phyloP scores from a whole-genome alignment of 1,140 invertebrate species.

The Drosophila nikananu region DNA sequence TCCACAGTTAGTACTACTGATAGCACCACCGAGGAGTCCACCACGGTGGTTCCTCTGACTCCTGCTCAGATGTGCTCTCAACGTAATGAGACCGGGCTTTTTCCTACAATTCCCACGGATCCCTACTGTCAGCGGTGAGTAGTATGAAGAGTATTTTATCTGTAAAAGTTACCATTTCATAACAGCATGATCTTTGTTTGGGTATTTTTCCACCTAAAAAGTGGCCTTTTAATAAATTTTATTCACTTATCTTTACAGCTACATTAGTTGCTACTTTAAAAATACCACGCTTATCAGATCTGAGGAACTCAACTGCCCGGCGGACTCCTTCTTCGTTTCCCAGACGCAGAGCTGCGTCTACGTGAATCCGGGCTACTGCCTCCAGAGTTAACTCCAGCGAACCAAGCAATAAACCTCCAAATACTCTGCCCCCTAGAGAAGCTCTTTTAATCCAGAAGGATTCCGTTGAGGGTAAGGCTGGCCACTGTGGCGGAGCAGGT shows the following conservation, averaged over 20 bases:
- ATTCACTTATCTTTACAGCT: constrained; percentile 61
- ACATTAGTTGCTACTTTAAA: constrained; percentile 64
- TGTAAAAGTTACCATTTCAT: no score
- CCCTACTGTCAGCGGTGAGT: constrained; percentile 68
- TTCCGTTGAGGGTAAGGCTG: constrained; percentile 54
- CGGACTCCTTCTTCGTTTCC: constrained; percentile 53
- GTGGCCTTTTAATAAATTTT: constrained; percentile 1
- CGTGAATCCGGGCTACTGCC: constrained; percentile 59
- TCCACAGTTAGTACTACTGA: constrained; percentile 9
- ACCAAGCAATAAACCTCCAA: constrained; percentile 28
- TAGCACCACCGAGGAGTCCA: constrained; percentile 4
- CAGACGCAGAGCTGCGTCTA: constrained; percentile 49
- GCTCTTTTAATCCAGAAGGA: constrained; percentile 36
- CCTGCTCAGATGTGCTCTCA: constrained; percentile 50
- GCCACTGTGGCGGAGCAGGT: constrained; percentile 47
- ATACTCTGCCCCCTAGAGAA: background rate
- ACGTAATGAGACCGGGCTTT: constrained; percentile 51
- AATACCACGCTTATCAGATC: constrained; percentile 39
- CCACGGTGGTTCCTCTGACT: constrained; percentile 21
- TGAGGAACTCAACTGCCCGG: constrained; percentile 53
- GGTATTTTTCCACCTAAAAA: constrained; percentile 5
- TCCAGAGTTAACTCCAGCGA: background rate
- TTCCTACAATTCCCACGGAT: constrained; percentile 57
- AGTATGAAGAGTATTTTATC: no score
- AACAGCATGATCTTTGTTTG: background rate